phyloP scores from a whole-genome alignment of 2,113 vertebrate genomes.

The rabbit (Oryctolagus cuniculus) region mOryCun1.1 NC_091434.1:158914501-158915000 shows the following conservation, averaged over 20 bases:
- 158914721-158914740: background rate
- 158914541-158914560: background rate
- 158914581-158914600: background rate
- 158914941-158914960: too few relatives aligned
- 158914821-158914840: background rate
- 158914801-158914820: background rate
- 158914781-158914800: background rate
- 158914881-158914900: slow-evolving; percentile 33
- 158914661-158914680: background rate
- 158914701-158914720: background rate
- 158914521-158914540: background rate
- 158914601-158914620: background rate
- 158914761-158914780: background rate
- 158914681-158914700: background rate
- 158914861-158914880: background rate
- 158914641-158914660: background rate
- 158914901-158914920: background rate
- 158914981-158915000: too few relatives aligned
- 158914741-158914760: background rate
- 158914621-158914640: background rate
- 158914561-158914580: background rate
- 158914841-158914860: background rate
- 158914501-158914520: background rate
- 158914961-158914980: too few relatives aligned
- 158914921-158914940: background rate